Evolutionary conservation across 2,797 vertebrate genomes (phyloP).

Genomic region (Hybognathus amarus): DNA sequence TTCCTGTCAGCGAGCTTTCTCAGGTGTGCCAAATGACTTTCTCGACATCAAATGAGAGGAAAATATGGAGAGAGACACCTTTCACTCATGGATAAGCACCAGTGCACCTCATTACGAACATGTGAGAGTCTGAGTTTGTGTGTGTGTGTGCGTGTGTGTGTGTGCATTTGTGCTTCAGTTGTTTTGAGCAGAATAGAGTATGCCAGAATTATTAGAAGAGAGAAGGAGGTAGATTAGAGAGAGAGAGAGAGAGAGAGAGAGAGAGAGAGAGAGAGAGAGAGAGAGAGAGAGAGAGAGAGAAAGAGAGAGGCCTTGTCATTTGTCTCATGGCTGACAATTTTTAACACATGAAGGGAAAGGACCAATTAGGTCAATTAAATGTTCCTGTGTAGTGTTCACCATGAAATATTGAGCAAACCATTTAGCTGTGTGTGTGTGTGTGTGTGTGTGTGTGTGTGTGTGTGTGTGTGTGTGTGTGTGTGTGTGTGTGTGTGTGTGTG

Average conservation of each 20-base stretch:
- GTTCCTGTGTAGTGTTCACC: slow-evolving; percentile 47
- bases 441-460: too few species aligned
- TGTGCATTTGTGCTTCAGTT: neutral
- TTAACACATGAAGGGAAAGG: slow-evolving; percentile 48
- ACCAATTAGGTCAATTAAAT: slow-evolving; percentile 57
- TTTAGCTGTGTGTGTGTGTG: slow-evolving; percentile 43
- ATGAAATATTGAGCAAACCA: slow-evolving; percentile 43
- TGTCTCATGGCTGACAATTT: slow-evolving; percentile 42
- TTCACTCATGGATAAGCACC: slow-evolving; percentile 48
- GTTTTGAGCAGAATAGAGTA: slow-evolving; percentile 18
- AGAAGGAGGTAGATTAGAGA: neutral
- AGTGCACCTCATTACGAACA: slow-evolving; percentile 45
- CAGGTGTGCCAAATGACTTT: slow-evolving; percentile 54
- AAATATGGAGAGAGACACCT: slow-evolving; percentile 49
- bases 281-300: too few species aligned
- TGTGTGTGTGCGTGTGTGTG: too few species aligned
- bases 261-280: too few species aligned
- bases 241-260: neutral
- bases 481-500: too few species aligned
- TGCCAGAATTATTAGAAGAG: neutral
- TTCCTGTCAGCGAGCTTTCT: slow-evolving; percentile 44
- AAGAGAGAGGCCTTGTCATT: slow-evolving; percentile 28
- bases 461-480: too few species aligned
- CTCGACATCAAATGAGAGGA: slow-evolving; percentile 51
- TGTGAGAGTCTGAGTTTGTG: neutral